phyloP scores from a whole-genome alignment of 2,113 vertebrate genomes.

The Neogobius melanostomus region DNA sequence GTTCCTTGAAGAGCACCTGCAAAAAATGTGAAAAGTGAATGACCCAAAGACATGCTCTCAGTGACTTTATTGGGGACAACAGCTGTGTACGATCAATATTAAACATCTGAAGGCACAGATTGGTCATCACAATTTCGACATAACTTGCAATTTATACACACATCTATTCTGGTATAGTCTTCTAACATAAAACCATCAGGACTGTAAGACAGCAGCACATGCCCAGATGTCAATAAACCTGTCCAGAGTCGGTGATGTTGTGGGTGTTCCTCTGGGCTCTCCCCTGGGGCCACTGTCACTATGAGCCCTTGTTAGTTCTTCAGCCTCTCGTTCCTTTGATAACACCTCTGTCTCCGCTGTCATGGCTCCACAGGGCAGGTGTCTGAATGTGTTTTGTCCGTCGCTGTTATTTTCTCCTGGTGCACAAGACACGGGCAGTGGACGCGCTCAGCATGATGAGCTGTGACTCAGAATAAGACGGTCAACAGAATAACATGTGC shows the following conservation, averaged over 20 bases:
- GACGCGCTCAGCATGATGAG: neutral
- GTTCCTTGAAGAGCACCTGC: too few species aligned
- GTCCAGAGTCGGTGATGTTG: neutral
- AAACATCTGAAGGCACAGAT: too few species aligned
- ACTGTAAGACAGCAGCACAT: too few species aligned
- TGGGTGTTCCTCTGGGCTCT: slow-evolving; percentile 8
- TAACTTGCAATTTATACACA: too few species aligned
- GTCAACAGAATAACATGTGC: neutral
- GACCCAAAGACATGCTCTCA: too few species aligned
- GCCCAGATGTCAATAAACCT: neutral
- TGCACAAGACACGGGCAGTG: neutral
- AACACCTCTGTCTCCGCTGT: slow-evolving; percentile 1
- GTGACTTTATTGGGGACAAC: too few species aligned
- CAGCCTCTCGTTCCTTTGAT: neutral
- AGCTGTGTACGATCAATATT: too few species aligned
- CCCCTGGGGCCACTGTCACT: neutral
- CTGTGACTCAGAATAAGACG: neutral
- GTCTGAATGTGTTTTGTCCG: neutral
- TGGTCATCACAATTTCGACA: too few species aligned
- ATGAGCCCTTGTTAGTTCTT: neutral
- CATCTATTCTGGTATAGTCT: too few species aligned
- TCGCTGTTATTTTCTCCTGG: neutral
- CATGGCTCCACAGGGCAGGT: neutral
- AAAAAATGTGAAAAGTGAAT: too few species aligned
- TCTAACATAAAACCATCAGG: neutral